Conservation (phyloP, 2,113 vertebrate genomes). For the Oreochromis tanganicae region DNA sequence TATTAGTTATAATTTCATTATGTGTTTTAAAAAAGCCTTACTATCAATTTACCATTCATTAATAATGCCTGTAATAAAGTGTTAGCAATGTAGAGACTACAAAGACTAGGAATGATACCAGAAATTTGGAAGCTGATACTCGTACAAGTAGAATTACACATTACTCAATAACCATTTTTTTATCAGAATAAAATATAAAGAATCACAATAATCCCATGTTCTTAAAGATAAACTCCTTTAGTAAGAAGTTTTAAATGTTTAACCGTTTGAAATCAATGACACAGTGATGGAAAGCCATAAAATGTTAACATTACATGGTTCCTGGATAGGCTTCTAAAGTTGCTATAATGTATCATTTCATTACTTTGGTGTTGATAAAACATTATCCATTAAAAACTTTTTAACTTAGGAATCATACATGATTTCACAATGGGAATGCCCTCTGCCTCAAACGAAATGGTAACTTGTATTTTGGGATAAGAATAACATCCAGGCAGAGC, state of each 20-base stretch:
- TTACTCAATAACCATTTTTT: background rate
- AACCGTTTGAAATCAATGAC: background rate
- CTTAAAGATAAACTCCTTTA: background rate
- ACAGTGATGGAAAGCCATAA: background rate
- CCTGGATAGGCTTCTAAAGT: background rate
- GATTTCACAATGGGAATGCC: background rate
- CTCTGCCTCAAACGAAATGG: fast-evolving
- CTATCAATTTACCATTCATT: background rate
- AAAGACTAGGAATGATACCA: background rate
- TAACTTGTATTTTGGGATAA: background rate
- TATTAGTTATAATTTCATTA: background rate
- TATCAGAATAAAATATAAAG: background rate
- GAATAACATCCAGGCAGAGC: background rate
- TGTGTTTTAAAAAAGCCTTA: background rate
- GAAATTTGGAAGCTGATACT: background rate
- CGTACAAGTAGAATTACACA: background rate
- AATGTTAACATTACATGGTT: background rate
- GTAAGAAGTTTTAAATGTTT: background rate
- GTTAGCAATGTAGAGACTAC: background rate
- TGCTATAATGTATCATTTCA: too few species aligned
- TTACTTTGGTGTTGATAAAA: background rate
- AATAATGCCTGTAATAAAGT: background rate
- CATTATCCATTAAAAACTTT: background rate
- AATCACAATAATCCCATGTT: background rate
- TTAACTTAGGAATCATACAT: background rate